phyloP scores from a whole-genome alignment of 2,797 vertebrate genomes.

The Coregonus sp. region DNA sequence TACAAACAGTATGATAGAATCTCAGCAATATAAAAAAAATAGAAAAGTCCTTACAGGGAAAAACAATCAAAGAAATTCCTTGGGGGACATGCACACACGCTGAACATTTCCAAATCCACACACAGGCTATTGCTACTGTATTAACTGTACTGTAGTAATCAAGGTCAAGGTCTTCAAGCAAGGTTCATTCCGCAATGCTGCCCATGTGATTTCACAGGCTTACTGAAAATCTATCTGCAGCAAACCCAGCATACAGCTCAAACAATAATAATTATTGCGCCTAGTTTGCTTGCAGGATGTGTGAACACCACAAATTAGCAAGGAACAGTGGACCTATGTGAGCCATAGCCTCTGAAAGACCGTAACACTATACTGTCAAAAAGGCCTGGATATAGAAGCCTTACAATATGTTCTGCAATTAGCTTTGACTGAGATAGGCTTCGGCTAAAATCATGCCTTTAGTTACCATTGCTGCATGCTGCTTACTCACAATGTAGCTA shows the following conservation, averaged over 20 bases:
- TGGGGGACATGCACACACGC: too few species aligned
- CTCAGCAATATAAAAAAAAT: too few species aligned
- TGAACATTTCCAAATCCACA: background rate
- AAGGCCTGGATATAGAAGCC: too few species aligned
- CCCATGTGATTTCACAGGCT: constrained; percentile 21
- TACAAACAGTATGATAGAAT: background rate
- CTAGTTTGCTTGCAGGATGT: background rate
- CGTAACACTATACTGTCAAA: background rate
- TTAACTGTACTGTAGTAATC: background rate
- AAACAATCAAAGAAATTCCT: too few species aligned
- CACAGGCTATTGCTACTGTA: background rate
- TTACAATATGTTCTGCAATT: too few species aligned
- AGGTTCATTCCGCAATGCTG: background rate
- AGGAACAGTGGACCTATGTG: too few species aligned
- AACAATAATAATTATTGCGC: background rate
- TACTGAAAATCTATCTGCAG: constrained; percentile 33
- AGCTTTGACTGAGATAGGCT: too few species aligned
- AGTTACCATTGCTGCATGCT: too few species aligned
- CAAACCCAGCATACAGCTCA: constrained; percentile 20
- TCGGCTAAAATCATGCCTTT: too few species aligned
- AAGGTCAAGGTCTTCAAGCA: background rate
- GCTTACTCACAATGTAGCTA: too few species aligned
- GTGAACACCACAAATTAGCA: background rate
- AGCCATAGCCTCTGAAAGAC: background rate
- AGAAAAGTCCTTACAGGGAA: too few species aligned